Conservation (phyloP, 2,113 vertebrate genomes). For the Uria aalge region DNA sequence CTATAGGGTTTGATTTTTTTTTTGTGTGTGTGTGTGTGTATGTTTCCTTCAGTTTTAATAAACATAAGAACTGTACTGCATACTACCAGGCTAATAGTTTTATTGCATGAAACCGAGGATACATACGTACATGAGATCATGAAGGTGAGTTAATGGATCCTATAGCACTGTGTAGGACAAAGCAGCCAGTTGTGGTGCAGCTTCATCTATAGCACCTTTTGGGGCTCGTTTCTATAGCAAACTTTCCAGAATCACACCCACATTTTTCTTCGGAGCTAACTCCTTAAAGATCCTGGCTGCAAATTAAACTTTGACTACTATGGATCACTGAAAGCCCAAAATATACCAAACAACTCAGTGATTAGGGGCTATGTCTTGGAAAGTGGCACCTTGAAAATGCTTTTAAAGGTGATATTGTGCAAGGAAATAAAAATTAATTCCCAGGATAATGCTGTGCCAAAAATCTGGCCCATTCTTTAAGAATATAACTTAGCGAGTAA, state of each 20-base stretch:
- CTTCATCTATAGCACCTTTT: not conserved
- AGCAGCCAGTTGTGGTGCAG: not conserved
- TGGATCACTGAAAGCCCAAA: not conserved
- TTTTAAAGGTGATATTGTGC: not conserved
- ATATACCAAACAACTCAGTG: not conserved
- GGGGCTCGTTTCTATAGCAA: not conserved
- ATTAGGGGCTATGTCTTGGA: not conserved
- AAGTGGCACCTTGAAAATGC: not conserved
- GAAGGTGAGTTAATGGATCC: not conserved
- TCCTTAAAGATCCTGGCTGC: not conserved
- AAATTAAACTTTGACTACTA: not conserved
- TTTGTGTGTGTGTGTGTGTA: not conserved
- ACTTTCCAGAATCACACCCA: not conserved
- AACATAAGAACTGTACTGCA: rapidly evolving
- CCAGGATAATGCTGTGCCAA: not conserved
- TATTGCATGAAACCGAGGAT: not conserved
- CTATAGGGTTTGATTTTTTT: not conserved
- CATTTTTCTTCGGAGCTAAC: not conserved
- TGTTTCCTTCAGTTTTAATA: not conserved
- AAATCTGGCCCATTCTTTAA: not conserved
- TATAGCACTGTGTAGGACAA: not conserved
- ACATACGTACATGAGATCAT: not conserved
- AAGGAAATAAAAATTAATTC: not conserved
- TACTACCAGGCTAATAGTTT: not conserved
- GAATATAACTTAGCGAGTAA: not conserved